Percentiles rank a stretch among this genome's conserved stretches.
These are phyloP conservation scores for Phymatocera aterrima DNA, from an alignment of 2,888 invertebrate species.

Conservation along the genomic window DNA sequence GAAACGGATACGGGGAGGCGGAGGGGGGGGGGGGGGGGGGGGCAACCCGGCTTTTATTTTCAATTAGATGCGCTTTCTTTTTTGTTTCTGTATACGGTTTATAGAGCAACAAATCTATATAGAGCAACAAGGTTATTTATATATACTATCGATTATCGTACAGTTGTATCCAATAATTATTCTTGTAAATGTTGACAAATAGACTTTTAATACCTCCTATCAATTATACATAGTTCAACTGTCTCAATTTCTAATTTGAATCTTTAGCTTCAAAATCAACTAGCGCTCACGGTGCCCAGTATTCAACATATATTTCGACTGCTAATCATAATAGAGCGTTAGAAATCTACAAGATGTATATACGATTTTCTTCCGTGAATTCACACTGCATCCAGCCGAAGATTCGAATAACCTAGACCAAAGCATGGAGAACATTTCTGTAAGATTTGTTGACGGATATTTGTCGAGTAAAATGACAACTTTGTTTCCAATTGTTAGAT, in stretches of 20 bases:
- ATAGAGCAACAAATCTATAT: not conserved
- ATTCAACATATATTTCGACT: not conserved
- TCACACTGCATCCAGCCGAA: not conserved
- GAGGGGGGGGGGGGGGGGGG: not conserved
- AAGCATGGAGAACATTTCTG: not conserved
- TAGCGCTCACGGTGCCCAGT: not conserved
- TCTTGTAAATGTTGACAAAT: not conserved
- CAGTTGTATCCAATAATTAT: not conserved
- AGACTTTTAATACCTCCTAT: not conserved
- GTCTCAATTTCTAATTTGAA: not conserved
- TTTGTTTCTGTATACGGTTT: not conserved
- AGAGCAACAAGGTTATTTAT: not conserved
- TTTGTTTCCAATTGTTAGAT: not conserved
- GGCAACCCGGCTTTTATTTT: not conserved
- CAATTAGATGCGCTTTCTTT: not conserved
- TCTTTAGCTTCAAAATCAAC: not conserved
- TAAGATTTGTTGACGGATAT: not conserved
- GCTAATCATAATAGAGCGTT: not conserved
- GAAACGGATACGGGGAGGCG: constrained; percentile 4
- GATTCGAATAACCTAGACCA: not conserved
- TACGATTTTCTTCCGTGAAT: not conserved
- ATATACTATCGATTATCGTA: not conserved
- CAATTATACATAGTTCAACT: not conserved
- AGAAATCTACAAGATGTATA: not conserved
- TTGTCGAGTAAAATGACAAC: not conserved